phyloP scores from a whole-genome alignment of 2,113 vertebrate genomes.

The Anas platyrhynchos region DNA sequence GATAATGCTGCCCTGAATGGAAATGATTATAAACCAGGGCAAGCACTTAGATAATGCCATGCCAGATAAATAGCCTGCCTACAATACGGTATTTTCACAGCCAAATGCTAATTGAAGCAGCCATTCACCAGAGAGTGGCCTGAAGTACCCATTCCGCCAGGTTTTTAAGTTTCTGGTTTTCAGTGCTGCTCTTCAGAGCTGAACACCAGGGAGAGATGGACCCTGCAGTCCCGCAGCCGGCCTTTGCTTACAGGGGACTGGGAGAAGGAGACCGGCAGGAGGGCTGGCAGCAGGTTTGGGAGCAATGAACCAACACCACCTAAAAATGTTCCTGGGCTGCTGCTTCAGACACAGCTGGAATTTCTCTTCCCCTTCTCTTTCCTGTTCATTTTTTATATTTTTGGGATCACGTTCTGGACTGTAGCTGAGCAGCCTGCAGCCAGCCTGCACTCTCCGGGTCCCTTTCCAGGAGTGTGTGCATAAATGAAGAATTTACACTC shows the following conservation, averaged over 20 bases:
- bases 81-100: not conserved
- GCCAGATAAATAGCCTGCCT: not conserved
- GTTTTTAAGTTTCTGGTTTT: accelerated
- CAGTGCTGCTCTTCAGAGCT: not conserved
- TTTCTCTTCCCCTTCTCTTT: not conserved
- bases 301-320: not conserved
- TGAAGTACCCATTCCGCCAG: not conserved
- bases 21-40: not conserved
- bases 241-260: accelerated
- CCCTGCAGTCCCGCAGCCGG: not conserved
- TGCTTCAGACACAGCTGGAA: not conserved
- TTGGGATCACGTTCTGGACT: not conserved
- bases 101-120: not conserved
- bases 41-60: not conserved
- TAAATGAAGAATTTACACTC: not conserved
- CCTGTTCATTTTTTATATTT: not conserved
- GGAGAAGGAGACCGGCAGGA: not conserved
- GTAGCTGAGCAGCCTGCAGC: not conserved
- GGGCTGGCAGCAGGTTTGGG: accelerated
- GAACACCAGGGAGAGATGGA: accelerated
- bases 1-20: not conserved
- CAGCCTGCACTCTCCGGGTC: not conserved
- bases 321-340: not conserved
- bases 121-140: not conserved
- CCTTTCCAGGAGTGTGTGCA: not conserved